Evolutionary conservation across 1,140 invertebrate genomes (phyloP).

Genomic region (Drosophila watanabei): DNA sequence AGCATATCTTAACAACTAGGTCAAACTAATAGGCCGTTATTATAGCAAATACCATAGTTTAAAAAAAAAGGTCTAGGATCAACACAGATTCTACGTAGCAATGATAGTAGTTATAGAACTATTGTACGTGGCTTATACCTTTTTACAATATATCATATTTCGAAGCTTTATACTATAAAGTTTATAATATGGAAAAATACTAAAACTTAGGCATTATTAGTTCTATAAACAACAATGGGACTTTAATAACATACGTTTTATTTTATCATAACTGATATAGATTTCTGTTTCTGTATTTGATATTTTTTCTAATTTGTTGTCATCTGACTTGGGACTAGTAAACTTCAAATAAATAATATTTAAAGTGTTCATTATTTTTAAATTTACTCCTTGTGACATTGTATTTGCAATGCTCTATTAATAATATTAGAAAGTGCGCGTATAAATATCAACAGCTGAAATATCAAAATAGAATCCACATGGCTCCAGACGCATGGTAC

Average conservation of each 20-base stretch:
- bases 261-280: neutral
- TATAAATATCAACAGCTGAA: slow-evolving; percentile 9
- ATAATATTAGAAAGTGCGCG: slow-evolving; percentile 1
- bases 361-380: no score
- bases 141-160: no score
- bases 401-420: neutral
- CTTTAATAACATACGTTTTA: neutral
- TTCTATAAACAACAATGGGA: neutral
- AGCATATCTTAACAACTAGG: neutral
- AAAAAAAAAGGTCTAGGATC: neutral
- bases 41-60: neutral
- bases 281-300: neutral
- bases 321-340: neutral
- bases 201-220: neutral
- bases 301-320: neutral
- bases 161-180: no score
- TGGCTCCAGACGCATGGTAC: neutral
- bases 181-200: no score
- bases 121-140: no score
- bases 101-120: neutral
- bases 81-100: neutral
- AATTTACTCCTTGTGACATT: neutral
- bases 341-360: no score
- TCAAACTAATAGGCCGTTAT: neutral
- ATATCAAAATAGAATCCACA: slow-evolving; percentile 3